Evolutionary conservation across 2,888 invertebrate species (phyloP), one percentile per base, ranked within the genome.

Genomic region (Drosophila nr. perissopoda): DNA sequence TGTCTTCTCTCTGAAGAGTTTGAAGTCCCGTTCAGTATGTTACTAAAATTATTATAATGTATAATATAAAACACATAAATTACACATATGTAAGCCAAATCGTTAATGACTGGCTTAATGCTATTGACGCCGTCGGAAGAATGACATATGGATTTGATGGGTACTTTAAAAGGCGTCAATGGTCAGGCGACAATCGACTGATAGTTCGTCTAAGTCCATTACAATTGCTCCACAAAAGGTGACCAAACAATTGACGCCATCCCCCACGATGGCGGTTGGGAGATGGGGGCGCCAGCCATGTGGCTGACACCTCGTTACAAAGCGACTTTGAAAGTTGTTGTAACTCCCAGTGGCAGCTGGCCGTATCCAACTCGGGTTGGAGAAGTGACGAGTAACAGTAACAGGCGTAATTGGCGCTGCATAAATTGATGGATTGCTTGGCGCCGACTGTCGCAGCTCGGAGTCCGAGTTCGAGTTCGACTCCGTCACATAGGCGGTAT

Each of bases 351-450:
- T 59, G 61, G 59, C 81, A 68, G 87, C 61, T 81, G 82, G 64
- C 70, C 65, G 59, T 54, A 38, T 58, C 34, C 65, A 62, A 71
- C 56, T 27, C 52, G 74, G 63, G 27, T 36, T 48, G 69, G 69
- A 58, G 86, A 81, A 78, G 76, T 87, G 86, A 84, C 83, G 83
- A 90, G 84, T 89, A 86, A 76, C 78, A 69, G 85, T 90, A 87
- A 90, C 89, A 86, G 85, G 79, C 85, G 82, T 87, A 91, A 90
- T 91, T 91, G 90, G 84, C 83, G 83, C 81, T 83, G 77, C 82
- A 83, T 77, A 91, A 92, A 92, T 91, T 91, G 91, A 92, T 91
- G 91, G 91, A 91, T 91, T 91, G 82, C 78, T 79, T 89, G 92
- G 92, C 92, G 91, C 92, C 91, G 89, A 80, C 76, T 87, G 78